phyloP scores from a whole-genome alignment of 2,113 vertebrate species.

The Mesoclemmys tuberculata region DNA sequence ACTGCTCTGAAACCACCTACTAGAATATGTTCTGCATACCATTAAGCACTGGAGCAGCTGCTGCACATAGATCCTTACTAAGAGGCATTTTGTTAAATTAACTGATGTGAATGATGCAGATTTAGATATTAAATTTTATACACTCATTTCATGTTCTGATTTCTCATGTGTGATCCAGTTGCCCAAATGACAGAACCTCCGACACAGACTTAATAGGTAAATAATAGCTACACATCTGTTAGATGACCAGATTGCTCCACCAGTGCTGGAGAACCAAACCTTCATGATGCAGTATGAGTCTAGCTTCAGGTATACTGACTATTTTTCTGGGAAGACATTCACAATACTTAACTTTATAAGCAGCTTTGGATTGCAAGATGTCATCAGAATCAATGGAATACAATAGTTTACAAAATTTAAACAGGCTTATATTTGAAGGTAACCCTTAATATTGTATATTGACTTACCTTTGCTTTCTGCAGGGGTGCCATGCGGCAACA shows the following conservation, averaged over 20 bases:
- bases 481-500: constrained; percentile 98
- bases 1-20: neutral
- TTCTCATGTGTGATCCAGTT: neutral
- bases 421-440: neutral
- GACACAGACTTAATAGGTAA: neutral
- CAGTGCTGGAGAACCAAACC: neutral
- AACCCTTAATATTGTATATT: neutral
- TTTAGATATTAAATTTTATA: neutral
- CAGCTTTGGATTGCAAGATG: neutral
- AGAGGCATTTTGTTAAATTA: neutral
- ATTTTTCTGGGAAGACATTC: neutral
- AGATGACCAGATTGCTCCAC: neutral
- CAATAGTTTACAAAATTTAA: neutral
- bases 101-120: neutral
- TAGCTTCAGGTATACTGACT: neutral
- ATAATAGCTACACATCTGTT: neutral
- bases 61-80: neutral
- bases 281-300: neutral
- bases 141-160: neutral
- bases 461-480: constrained; percentile 94
- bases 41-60: neutral
- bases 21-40: neutral
- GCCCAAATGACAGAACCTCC: neutral
- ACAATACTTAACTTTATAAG: neutral
- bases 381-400: neutral